Conservation (phyloP, 2,113 vertebrate genomes). For the Galemys pyrenaicus region DNA sequence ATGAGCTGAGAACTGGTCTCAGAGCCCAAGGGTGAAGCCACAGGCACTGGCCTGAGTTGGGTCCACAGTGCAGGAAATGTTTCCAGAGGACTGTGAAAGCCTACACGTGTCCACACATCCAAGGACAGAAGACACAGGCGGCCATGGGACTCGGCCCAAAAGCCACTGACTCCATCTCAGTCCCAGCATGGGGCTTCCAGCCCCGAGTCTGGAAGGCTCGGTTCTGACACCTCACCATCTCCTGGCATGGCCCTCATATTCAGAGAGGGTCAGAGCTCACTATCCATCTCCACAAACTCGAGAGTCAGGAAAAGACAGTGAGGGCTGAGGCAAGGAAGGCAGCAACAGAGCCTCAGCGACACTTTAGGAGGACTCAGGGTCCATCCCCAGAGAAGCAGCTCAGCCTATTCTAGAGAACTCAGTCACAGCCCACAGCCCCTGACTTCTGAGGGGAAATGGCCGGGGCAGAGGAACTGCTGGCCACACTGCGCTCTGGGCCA, state of each 20-base stretch:
- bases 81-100: neutral
- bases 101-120: neutral
- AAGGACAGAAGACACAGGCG: neutral
- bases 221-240: neutral
- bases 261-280: neutral
- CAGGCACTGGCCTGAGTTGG: neutral
- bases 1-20: neutral
- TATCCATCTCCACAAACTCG: neutral
- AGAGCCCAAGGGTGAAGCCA: neutral
- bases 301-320: neutral
- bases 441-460: neutral
- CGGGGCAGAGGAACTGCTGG: neutral
- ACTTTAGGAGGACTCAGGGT: neutral
- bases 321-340: neutral
- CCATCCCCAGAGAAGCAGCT: fast-evolving
- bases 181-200: neutral
- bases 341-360: neutral
- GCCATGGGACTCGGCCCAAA: neutral
- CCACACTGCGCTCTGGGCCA: neutral
- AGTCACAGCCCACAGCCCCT: fast-evolving
- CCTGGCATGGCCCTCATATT: neutral
- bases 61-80: neutral
- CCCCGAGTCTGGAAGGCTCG: neutral
- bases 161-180: neutral
- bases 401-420: neutral